Conservation (phyloP, 1,140 invertebrate genomes). For the Steinernema feltiae region DNA sequence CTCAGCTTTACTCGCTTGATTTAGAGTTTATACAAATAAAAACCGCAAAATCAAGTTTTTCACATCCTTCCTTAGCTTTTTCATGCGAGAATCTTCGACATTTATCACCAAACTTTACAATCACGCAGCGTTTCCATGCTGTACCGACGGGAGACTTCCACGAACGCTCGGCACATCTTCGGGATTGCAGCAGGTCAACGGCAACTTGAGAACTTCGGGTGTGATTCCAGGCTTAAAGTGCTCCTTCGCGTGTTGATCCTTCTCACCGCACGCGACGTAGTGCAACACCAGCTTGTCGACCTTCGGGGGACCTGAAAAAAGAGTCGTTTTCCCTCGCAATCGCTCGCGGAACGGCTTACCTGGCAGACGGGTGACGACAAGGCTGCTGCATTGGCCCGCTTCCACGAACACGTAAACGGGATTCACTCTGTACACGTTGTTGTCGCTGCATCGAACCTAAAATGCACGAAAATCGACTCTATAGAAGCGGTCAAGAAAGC, state of each 20-base stretch:
- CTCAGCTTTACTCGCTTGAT: too few relatives aligned
- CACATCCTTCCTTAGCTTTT: too few relatives aligned
- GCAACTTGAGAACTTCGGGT: neutral
- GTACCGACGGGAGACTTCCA: neutral
- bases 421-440: neutral
- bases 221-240: neutral
- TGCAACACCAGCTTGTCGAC: neutral
- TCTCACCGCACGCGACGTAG: neutral
- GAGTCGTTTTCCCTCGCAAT: neutral
- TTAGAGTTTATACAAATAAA: too few relatives aligned
- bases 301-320: neutral
- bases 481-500: neutral
- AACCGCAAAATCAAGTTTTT: too few relatives aligned
- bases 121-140: too few relatives aligned
- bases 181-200: neutral
- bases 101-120: too few relatives aligned
- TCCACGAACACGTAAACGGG: neutral
- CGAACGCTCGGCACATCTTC: neutral
- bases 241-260: neutral
- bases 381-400: neutral
- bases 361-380: neutral
- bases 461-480: neutral
- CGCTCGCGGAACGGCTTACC: neutral
- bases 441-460: conserved; percentile 6
- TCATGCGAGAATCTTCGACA: too few relatives aligned